Conservation (phyloP, 2,113 vertebrate species). For the Mionectes macconnelli region DNA sequence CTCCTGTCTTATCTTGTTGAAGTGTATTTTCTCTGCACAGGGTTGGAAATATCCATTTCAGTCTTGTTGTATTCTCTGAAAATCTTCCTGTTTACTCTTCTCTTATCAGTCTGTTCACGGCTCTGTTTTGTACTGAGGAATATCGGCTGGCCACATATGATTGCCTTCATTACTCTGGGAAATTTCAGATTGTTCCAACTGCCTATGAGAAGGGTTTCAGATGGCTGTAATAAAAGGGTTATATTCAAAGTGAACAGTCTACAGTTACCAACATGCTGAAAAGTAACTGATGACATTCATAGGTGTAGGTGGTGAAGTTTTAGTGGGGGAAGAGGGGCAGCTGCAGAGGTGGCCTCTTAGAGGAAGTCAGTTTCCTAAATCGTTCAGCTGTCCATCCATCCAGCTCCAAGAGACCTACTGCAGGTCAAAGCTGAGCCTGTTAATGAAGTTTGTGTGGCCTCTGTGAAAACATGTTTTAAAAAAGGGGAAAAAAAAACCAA, state of each 20-base stretch:
- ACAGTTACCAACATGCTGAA: not conserved
- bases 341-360: not conserved
- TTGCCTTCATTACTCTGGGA: not conserved
- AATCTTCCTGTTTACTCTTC: not conserved
- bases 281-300: not conserved
- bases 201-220: not conserved
- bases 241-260: not conserved
- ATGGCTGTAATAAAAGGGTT: not conserved
- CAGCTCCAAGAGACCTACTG: not conserved
- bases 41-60: not conserved
- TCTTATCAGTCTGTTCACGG: not conserved
- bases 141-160: not conserved
- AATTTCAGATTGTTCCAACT: not conserved
- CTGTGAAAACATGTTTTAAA: not conserved
- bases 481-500: not conserved
- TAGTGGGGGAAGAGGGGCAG: not conserved
- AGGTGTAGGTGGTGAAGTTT: not conserved
- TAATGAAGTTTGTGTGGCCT: too few species aligned
- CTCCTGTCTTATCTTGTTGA: not conserved
- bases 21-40: not conserved
- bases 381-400: not conserved
- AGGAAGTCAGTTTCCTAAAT: not conserved
- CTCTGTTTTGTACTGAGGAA: not conserved
- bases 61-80: not conserved
- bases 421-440: not conserved